A percentile compares a stretch with the other conserved stretches of the same genome.
These are phyloP conservation scores for Sycophila texana DNA, from an alignment of 2,888 invertebrate species.

Conservation along the genomic window DNA sequence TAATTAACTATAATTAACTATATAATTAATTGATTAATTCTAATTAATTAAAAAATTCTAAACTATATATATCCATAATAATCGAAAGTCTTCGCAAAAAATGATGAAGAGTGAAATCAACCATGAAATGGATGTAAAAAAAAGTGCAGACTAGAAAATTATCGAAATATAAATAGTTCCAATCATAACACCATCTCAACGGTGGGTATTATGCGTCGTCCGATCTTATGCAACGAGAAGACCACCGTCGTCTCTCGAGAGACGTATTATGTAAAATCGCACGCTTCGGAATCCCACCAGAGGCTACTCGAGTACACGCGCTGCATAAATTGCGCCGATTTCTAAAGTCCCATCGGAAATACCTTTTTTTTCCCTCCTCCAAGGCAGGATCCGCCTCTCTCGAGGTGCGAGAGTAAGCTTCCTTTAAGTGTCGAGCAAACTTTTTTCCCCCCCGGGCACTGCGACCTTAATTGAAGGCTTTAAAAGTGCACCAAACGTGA, in stretches of 20 bases:
- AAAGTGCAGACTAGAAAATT: neutral
- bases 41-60: too few species aligned
- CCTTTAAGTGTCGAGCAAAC: neutral
- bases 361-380: too few species aligned
- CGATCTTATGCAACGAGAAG: constrained; percentile 18
- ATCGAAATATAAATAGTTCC: neutral
- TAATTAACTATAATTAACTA: too few species aligned
- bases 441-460: neutral
- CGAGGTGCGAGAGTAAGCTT: neutral
- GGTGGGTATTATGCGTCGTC: neutral
- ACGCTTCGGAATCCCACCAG: neutral
- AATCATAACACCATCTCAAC: constrained; percentile 21
- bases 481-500: neutral
- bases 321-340: too few species aligned
- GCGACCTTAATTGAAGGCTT: constrained; percentile 14
- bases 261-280: constrained; percentile 27
- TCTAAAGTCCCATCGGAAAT: too few species aligned
- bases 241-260: neutral
- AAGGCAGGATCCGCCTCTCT: neutral
- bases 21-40: too few species aligned
- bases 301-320: neutral
- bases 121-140: too few species aligned
- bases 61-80: too few species aligned
- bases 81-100: too few species aligned
- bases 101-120: too few species aligned